Conservation (phyloP, 2,113 vertebrate species). For the Sus scrofa region T2T-Sscrofa CM000830.6:28976501-28977000, state of each 20-base stretch:
- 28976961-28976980: constrained; percentile 43
- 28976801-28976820: too few species aligned
- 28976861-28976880: too few species aligned
- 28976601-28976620: constrained; percentile 11
- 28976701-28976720: too few species aligned
- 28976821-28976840: too few species aligned
- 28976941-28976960: neutral
- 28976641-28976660: constrained; percentile 37
- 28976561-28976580: constrained; percentile 48
- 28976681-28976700: too few species aligned
- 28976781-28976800: too few species aligned
- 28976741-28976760: too few species aligned
- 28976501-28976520: neutral
- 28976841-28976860: too few species aligned
- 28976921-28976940: neutral
- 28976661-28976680: too few species aligned
- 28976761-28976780: too few species aligned
- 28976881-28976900: neutral
- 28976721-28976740: too few species aligned
- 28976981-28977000: neutral
- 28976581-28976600: neutral
- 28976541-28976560: constrained; percentile 27
- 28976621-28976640: constrained; percentile 51
- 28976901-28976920: constrained; percentile 11
- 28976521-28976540: constrained; percentile 42